phyloP scores from a whole-genome alignment of 2,888 invertebrate genomes.

The Gisinianus flammeolus region DNA sequence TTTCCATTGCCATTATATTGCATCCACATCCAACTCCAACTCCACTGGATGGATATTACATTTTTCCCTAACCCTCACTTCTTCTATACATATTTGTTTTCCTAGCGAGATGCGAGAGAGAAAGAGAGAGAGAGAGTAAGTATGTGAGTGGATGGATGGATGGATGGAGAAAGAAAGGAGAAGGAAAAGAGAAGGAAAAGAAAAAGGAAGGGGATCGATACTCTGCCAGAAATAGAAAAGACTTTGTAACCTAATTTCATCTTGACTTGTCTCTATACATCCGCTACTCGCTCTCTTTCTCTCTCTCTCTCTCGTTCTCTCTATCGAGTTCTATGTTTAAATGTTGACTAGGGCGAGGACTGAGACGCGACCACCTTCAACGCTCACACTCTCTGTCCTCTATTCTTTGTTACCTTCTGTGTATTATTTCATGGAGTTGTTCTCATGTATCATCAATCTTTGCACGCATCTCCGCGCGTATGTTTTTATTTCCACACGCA shows the following conservation, averaged over 20 bases:
- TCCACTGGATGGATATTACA: not conserved
- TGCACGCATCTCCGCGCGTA: not conserved
- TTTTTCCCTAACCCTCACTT: not conserved
- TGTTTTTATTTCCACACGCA: not conserved
- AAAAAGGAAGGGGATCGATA: slow-evolving; percentile 39
- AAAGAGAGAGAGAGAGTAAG: not conserved
- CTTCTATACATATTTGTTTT: not conserved
- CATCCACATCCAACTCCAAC: not conserved
- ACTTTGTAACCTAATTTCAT: slow-evolving; percentile 49
- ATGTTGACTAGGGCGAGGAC: not conserved
- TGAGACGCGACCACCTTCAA: not conserved
- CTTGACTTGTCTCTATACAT: slow-evolving; percentile 20
- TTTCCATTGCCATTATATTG: not conserved
- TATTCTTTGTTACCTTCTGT: not conserved
- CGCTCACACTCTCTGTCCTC: not conserved
- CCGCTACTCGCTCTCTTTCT: not conserved
- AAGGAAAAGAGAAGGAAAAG: not conserved
- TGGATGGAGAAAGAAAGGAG: not conserved
- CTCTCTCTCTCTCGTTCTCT: slow-evolving; percentile 2
- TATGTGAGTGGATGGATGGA: not conserved
- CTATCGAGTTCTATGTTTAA: not conserved
- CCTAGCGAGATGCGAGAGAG: not conserved
- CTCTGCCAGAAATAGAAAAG: slow-evolving; percentile 47
- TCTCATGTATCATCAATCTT: not conserved
- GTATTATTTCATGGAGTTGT: not conserved